Evolutionary conservation across 2,113 vertebrate species (phyloP), one percentile per base, ranked within the genome.

Genomic region (Dasyurus viverrinus): DNA sequence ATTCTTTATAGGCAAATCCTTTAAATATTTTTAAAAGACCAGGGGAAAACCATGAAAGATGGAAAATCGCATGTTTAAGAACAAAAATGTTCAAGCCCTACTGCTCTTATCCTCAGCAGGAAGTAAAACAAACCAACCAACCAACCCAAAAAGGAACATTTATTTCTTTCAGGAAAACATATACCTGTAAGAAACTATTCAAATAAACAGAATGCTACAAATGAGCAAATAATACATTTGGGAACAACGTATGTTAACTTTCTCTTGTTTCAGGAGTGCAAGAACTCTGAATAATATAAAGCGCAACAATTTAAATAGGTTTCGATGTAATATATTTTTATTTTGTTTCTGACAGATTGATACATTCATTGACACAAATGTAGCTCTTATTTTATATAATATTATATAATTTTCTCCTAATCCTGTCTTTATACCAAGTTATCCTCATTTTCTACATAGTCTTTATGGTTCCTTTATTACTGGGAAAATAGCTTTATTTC

Each of bases 31-130:
- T 93, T 25, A 53, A 93, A 94, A 54, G 53, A 90, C 91, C 92
- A 91, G 22, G 90, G 12, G 52, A 12, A 95, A 95, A 50, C 30
- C 84, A 94, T 91, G 89, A 92, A 93, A 95, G 94, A 42, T 95
- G 23, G 48, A 94, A 95, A 96, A 90, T 36, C 47, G 92, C 95
- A 26, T 93, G 26, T 93, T 94, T 94, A 95, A 95, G 3, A 24
- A 95, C 53, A 23, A 84, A 84, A n/a, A 95, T 57, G 53, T 92
- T 54, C 54, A 94, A 11, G 91, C 50, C 52, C 30, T 11, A n/a
- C 48, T 93, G 55, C 30, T 93, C 50, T 89, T 93, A 95, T 90
- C 52, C 50, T 94, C 94, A 68, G 68, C 52, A 90, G 57, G 53
- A 89, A 90, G n/a, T 30, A 42, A 84, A 48, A 48, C 48, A 48